Conservation (phyloP, 2,888 invertebrate species). For the Acanthosepion pharaonis region DNA sequence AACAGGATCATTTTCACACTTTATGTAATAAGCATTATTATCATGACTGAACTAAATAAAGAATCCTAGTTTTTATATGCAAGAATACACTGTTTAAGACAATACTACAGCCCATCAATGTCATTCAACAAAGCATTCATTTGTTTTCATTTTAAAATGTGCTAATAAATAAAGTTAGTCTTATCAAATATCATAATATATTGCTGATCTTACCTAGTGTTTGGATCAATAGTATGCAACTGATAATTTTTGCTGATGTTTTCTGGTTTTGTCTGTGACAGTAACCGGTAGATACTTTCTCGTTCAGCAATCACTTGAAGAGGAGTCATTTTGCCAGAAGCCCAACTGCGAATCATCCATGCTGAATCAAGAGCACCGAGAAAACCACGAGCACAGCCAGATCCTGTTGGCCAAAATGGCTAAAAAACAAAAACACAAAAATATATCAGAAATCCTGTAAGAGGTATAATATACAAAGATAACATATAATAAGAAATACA, state of each 20-base stretch:
- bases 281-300: constrained; percentile 90
- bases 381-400: constrained; percentile 97
- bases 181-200: no score
- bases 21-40: no score
- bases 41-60: no score
- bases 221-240: constrained; percentile 77
- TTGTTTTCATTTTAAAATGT: no score
- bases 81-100: no score
- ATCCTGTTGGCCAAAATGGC: constrained; percentile 98
- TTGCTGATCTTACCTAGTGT: constrained; percentile 78
- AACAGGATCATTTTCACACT: no score
- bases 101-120: no score
- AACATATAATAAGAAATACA: no score
- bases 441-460: background rate
- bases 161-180: no score
- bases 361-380: constrained; percentile 95
- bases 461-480: no score
- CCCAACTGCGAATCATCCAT: constrained; percentile 93
- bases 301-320: constrained; percentile 90
- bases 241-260: constrained; percentile 89
- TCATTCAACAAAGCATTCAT: no score
- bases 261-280: constrained; percentile 96
- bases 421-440: constrained; percentile 55
- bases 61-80: no score
- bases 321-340: constrained; percentile 81